Base-by-base conservation (phyloP, 2,888 invertebrate genomes). In the Platypus cylindrus region DNA sequence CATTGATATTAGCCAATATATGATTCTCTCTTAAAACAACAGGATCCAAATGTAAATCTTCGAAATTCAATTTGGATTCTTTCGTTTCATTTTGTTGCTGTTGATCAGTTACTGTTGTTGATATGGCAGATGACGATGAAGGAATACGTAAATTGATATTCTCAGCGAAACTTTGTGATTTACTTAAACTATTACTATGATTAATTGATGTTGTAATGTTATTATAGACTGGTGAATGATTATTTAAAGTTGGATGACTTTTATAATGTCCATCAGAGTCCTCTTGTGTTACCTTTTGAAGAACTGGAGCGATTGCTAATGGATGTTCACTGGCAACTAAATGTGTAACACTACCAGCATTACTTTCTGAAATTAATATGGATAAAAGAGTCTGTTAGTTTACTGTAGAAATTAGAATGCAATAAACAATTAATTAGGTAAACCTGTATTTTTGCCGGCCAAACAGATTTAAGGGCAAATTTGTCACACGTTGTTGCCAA, bases 341-440 rank as follows among this genome's bases (percentile, higher is more conserved):
- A 52, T 75, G 74, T 36, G 73, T 73, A 56, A 75, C 66, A 56
- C 75, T 75, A 60, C 73, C 74, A 47, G 73, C 70, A 55, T 74
- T 68, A 49, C 66, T 75, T 62, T 72, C 75, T 75, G 66, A 32
- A 65, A 65, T 45, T 44, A 51, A 50, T 53, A 51, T 43, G 41
- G 38, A 15, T 14, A 20, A 25, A n/a, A 16, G 9, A 9, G 12
- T 20, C 23, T 9, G 25, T 33, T 25, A 9, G 16, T 29, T 18
- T 9, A n/a, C 2, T 9, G 16, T 8, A 17, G n/a, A 9, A 2
- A 28, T 9, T 13, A 7, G 20, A 14, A 11, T 23, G 24, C 24
- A 23, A 28, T 11, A 16, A 28, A 28, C 16, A 28, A 28, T 15
- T 17, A 12, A 30, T 14, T 12, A 30, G 22, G 30, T 22, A n/a